Conservation (phyloP, 1,140 invertebrate genomes). For the Ylistrum balloti region DNA sequence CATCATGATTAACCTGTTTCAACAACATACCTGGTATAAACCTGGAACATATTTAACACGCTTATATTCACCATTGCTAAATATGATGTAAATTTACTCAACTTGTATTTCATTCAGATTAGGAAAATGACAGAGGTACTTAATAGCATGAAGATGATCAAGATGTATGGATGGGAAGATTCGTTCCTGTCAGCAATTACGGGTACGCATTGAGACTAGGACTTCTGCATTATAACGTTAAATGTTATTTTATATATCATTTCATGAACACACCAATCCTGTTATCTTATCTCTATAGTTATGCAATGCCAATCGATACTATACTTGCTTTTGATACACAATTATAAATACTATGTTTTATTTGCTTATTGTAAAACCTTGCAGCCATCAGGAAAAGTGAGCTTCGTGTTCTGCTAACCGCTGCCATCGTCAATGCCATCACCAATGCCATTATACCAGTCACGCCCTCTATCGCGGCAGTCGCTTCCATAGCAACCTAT, state of each 20-base stretch:
- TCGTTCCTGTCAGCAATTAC: slow-evolving; percentile 86
- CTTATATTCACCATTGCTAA: too few relatives aligned
- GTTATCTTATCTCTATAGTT: too few relatives aligned
- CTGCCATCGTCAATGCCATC: slow-evolving; percentile 85
- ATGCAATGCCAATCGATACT: too few relatives aligned
- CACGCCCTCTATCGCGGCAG: slow-evolving; percentile 86
- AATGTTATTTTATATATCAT: too few relatives aligned
- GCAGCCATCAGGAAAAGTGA: slow-evolving; percentile 85
- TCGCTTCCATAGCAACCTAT: slow-evolving; percentile 86
- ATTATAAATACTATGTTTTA: too few relatives aligned
- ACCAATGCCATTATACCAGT: slow-evolving; percentile 85
- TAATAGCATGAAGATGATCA: slow-evolving; percentile 84
- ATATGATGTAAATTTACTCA: too few relatives aligned
- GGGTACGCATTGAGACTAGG: slow-evolving; percentile 74
- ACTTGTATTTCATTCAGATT: slow-evolving; percentile 55
- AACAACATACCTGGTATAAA: too few relatives aligned
- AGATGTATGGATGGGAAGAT: slow-evolving; percentile 95
- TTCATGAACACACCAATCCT: too few relatives aligned
- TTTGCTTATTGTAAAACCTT: slow-evolving; percentile 56
- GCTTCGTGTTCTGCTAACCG: slow-evolving; percentile 83
- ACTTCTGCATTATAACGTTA: too few relatives aligned
- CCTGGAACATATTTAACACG: too few relatives aligned
- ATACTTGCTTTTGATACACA: too few relatives aligned
- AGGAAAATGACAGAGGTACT: slow-evolving; percentile 72
- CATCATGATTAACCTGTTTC: too few relatives aligned